A percentile compares a stretch with the other conserved stretches of the same genome.
These are phyloP conservation scores for Baronia brevicornis DNA, from an alignment of 2,888 invertebrate species.

Conservation along the genomic window DNA sequence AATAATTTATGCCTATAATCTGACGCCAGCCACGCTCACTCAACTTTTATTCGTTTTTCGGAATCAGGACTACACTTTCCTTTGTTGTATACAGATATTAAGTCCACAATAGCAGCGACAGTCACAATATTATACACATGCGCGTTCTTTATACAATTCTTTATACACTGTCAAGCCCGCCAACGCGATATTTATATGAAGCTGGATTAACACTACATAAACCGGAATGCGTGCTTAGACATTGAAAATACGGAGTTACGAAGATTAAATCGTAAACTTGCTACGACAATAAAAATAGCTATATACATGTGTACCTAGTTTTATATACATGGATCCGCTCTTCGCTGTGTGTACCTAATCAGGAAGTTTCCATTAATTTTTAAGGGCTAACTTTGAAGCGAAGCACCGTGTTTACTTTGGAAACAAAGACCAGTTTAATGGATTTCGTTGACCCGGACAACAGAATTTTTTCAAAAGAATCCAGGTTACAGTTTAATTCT, in stretches of 20 bases:
- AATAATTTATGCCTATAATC: constrained; percentile 75
- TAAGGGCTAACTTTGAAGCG: constrained; percentile 67
- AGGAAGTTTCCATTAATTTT: constrained; percentile 71
- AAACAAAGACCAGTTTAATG: constrained; percentile 70
- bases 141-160: constrained; percentile 46
- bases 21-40: constrained; percentile 54
- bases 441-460: constrained; percentile 60
- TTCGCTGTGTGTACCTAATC: constrained; percentile 40
- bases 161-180: constrained; percentile 43
- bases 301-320: constrained; percentile 33
- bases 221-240: constrained; percentile 30
- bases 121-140: constrained; percentile 62
- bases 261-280: constrained; percentile 41
- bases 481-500: too few relatives aligned
- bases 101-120: constrained; percentile 52
- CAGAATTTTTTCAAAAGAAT: too few relatives aligned
- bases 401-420: constrained; percentile 54
- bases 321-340: constrained; percentile 38
- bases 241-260: constrained; percentile 31
- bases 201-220: constrained; percentile 38
- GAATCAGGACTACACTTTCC: constrained; percentile 48
- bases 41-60: constrained; percentile 54
- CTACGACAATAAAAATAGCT: constrained; percentile 39
- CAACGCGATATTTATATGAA: constrained; percentile 38
- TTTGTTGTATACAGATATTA: constrained; percentile 63